Base-by-base conservation (phyloP, 2,797 vertebrate genomes). In the Synanceia verrucosa region DNA sequence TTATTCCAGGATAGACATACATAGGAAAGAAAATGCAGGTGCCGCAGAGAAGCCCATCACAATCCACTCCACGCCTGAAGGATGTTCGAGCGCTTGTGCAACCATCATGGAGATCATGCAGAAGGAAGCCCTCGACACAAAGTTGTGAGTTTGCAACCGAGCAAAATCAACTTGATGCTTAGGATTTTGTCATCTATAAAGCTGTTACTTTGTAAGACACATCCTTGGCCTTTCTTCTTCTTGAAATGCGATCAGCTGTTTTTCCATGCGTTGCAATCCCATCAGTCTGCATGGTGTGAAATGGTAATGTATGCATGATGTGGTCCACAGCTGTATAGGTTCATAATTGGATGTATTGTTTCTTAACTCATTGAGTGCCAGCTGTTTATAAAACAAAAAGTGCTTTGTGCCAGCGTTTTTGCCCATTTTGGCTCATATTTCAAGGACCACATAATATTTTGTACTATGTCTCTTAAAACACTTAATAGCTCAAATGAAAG, bases 41-140 rank as follows among this genome's bases (percentile, higher is more conserved):
- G 98, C 98, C 21, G 97, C 97, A 24, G 98, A 99, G 91, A 99
- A 99, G 91, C 97, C 98, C 31, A 99, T 99, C 87, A 99, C 97
- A 0, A 97, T 99, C 77, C 97, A 99, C 88, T 99, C 98, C 47
- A 99, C 97, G 51, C 97, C 98, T 19, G 97, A 99, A 79, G 97
- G 98, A 47, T 99, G 97, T 82, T 97, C 97, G 36, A 95, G 93
- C 0, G 97, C 98, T 85, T 99, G 98, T 87, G 96, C 94, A 82
- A 97, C 95, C 84, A 99, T 99, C 91, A 96, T 99, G 97, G 98
- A 99, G 89, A 99, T 99, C 91, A 99, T 99, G 98, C 97, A 98
- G 92, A 99, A 99, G 86, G 98, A 99, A 93, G 98, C 98, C 33
- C 89, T 96, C 48, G 98, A 99, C 93, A 99, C 96, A 36, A 99